phyloP scores from a whole-genome alignment of 2,888 invertebrate genomes.

The Drepana falcataria region DNA sequence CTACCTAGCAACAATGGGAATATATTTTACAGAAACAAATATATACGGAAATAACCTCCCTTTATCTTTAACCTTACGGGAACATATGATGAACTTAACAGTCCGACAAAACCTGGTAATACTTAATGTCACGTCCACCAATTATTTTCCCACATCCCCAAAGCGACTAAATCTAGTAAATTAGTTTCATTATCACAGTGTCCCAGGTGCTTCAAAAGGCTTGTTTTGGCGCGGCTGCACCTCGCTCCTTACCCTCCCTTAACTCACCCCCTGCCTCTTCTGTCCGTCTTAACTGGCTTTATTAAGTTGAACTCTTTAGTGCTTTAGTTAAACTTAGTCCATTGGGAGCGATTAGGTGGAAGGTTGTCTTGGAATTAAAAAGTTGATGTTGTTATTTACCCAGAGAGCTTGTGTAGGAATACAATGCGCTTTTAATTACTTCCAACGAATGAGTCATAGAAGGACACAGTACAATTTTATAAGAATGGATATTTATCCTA shows the following conservation, averaged over 20 bases:
- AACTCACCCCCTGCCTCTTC: slow-evolving; percentile 6
- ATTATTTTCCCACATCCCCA: slow-evolving; percentile 7
- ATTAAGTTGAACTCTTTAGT: slow-evolving; percentile 44
- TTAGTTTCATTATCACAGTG: slow-evolving; percentile 50
- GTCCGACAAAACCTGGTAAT: too few relatives aligned
- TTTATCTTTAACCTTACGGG: too few relatives aligned
- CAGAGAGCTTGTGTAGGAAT: slow-evolving; percentile 12
- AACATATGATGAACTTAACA: too few relatives aligned
- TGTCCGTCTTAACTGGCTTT: slow-evolving; percentile 33
- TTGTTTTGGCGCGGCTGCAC: slow-evolving; percentile 23
- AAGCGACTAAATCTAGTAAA: slow-evolving; percentile 41
- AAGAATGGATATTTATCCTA: too few relatives aligned
- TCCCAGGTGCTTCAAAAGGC: slow-evolving; percentile 40
- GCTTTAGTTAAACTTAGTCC: slow-evolving; percentile 23
- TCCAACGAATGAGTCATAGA: too few relatives aligned
- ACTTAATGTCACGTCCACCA: slow-evolving; percentile 5
- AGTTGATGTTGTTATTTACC: slow-evolving; percentile 14
- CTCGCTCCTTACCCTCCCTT: slow-evolving; percentile 7
- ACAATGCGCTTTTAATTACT: not conserved
- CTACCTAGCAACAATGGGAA: too few relatives aligned
- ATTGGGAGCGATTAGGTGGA: slow-evolving; percentile 25
- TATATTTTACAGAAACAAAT: too few relatives aligned
- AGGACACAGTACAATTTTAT: too few relatives aligned
- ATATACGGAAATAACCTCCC: too few relatives aligned
- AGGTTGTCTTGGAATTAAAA: slow-evolving; percentile 20